A percentile compares a stretch with the other conserved stretches of the same genome.
Conservation (phyloP, 2,888 invertebrate genomes). For the Crepidodera aurea region DNA sequence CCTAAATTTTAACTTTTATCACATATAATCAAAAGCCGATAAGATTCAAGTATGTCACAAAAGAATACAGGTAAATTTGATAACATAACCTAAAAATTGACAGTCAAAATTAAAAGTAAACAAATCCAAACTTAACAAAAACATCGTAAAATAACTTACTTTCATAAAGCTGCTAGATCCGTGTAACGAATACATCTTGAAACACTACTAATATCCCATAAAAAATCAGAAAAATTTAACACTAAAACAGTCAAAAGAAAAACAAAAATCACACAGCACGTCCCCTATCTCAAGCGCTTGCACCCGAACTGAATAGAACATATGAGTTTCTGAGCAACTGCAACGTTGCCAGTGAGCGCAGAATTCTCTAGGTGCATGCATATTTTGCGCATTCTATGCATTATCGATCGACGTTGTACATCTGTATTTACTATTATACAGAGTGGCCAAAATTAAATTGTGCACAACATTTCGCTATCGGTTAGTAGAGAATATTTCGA, state of each 20-base stretch:
- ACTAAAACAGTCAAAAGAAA: slow-evolving; percentile 33
- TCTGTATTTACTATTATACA: too few species aligned
- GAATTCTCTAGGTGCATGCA: slow-evolving; percentile 2
- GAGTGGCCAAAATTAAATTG: too few species aligned
- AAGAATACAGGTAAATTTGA: too few species aligned
- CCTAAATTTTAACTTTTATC: too few species aligned
- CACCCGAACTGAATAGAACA: slow-evolving; percentile 4
- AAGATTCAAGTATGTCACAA: too few species aligned
- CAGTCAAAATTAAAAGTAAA: slow-evolving; percentile 17
- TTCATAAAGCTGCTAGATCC: slow-evolving; percentile 48
- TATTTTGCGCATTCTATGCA: slow-evolving; percentile 10
- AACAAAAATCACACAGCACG: slow-evolving; percentile 20
- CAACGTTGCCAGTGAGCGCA: slow-evolving; percentile 14
- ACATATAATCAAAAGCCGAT: too few species aligned
- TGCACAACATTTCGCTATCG: too few species aligned
- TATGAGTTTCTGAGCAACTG: slow-evolving; percentile 15
- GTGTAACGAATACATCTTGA: slow-evolving; percentile 49
- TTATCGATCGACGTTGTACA: neutral
- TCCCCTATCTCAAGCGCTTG: slow-evolving; percentile 7
- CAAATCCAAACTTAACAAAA: neutral
- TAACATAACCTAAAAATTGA: slow-evolving; percentile 34
- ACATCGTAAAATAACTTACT: slow-evolving; percentile 37
- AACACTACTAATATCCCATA: slow-evolving; percentile 33
- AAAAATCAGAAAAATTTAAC: slow-evolving; percentile 38
- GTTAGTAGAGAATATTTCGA: too few species aligned